Evolutionary conservation across 2,888 invertebrate genomes (phyloP).

Genomic region (Altica lythri): DNA sequence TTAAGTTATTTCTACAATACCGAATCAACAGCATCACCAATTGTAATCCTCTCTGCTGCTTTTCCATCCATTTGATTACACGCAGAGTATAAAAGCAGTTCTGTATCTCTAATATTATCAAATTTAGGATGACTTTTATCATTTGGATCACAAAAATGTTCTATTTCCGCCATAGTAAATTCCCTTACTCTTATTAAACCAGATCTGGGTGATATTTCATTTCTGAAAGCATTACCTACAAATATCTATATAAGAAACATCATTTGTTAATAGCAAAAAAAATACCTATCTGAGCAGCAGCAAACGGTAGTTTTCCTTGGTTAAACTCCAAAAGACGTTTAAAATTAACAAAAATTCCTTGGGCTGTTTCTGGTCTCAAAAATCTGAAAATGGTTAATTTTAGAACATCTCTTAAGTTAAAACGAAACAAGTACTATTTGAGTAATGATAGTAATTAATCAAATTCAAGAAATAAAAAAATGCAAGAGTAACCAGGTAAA

Average conservation of each 20-base stretch:
- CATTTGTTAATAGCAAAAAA: neutral
- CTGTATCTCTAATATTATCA: conserved; percentile 71
- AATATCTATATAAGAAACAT: conserved; percentile 6
- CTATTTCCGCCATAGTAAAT: conserved; percentile 99
- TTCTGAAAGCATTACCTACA: conserved; percentile 88
- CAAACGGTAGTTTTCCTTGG: conserved; percentile 94
- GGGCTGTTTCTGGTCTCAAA: conserved; percentile 97
- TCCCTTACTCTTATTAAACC: conserved; percentile 95
- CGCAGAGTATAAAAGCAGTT: conserved; percentile 88
- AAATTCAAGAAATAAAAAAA: no score
- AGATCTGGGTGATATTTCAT: conserved; percentile 98
- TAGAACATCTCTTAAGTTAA: no score
- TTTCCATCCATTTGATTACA: conserved; percentile 98
- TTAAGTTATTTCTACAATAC: conserved; percentile 52
- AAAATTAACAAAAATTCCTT: conserved; percentile 99
- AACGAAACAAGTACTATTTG: no score
- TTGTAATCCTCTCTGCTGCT: conserved; percentile 73
- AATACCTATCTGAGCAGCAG: conserved; percentile 95
- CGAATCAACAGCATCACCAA: conserved; percentile 86
- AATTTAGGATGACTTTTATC: conserved; percentile 93
- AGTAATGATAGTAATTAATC: no score
- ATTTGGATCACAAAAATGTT: conserved; percentile 95
- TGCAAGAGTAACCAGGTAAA: no score
- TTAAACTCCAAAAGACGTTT: conserved; percentile 97
- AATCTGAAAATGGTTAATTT: conserved; percentile 68